A percentile compares a stretch with the other conserved stretches of the same genome.
These are phyloP conservation scores for Drosophila subpulchrella DNA, from an alignment of 1,140 invertebrate genomes.

Conservation along the genomic window DNA sequence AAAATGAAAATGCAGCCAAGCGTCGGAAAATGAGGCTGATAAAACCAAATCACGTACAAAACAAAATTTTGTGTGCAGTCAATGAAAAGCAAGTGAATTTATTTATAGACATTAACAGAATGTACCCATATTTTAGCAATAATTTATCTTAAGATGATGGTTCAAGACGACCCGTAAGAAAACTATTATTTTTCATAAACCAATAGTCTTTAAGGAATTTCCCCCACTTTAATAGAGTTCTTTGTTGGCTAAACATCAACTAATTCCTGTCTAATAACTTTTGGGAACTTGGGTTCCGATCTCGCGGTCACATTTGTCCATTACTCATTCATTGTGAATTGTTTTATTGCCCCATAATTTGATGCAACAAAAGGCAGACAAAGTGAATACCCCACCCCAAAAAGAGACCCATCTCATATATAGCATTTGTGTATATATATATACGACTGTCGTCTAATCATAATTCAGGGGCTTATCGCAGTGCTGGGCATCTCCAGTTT, in stretches of 20 bases:
- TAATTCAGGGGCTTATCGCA: constrained; percentile 74
- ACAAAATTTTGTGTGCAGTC: constrained; percentile 56
- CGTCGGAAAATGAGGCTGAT: constrained; percentile 67
- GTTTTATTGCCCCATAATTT: constrained; percentile 44
- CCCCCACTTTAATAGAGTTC: not conserved
- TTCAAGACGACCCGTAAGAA: too few species aligned
- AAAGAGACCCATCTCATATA: constrained; percentile 15
- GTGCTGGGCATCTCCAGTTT: constrained; percentile 67
- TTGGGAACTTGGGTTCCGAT: not conserved
- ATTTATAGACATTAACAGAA: not conserved
- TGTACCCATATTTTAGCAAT: not conserved
- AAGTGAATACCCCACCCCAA: constrained; percentile 1
- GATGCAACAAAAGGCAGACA: constrained; percentile 36
- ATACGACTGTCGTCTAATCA: constrained; percentile 70
- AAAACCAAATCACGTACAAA: constrained; percentile 37
- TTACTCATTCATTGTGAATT: constrained; percentile 37
- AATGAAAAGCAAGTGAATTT: constrained; percentile 56
- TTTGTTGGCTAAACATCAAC: not conserved
- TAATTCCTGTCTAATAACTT: not conserved
- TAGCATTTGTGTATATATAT: constrained; percentile 39
- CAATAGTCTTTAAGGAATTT: too few species aligned
- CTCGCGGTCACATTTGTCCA: constrained; percentile 3
- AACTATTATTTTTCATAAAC: not conserved
- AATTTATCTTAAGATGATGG: too few species aligned
- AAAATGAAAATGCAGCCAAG: constrained; percentile 76